phyloP scores from a whole-genome alignment of 2,888 invertebrate species.

The Caenorhabditis sinica region DNA sequence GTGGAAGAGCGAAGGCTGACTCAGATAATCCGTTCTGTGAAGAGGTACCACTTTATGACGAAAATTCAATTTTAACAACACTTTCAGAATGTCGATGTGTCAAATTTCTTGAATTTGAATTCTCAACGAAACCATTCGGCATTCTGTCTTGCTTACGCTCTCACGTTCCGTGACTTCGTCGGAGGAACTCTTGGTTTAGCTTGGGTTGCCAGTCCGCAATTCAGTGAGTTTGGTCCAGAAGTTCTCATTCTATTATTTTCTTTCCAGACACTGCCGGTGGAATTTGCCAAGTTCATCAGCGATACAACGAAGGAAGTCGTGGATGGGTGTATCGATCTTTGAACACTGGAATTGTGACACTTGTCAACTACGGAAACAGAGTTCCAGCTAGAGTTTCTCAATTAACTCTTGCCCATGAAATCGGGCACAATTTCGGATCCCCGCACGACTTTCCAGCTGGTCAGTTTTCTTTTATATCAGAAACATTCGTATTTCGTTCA shows the following conservation, averaged over 20 bases:
- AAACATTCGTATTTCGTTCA: neutral
- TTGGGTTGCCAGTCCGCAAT: slow-evolving; percentile 97
- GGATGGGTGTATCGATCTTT: slow-evolving; percentile 95
- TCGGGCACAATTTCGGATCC: slow-evolving; percentile 99
- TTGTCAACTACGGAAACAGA: slow-evolving; percentile 95
- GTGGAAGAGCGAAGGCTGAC: slow-evolving; percentile 71
- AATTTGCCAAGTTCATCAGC: slow-evolving; percentile 96
- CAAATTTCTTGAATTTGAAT: slow-evolving; percentile 98
- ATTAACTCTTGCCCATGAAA: slow-evolving; percentile 97
- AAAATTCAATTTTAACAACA: slow-evolving; percentile 87
- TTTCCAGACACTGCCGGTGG: slow-evolving; percentile 94
- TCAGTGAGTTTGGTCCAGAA: slow-evolving; percentile 79
- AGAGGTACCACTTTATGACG: slow-evolving; percentile 56
- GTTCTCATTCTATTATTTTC: neutral
- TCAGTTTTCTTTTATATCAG: slow-evolving; percentile 5
- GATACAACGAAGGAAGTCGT: slow-evolving; percentile 93
- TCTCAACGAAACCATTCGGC: slow-evolving; percentile 97
- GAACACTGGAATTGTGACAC: slow-evolving; percentile 98
- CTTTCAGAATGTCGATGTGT: slow-evolving; percentile 97
- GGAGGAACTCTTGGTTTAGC: slow-evolving; percentile 98
- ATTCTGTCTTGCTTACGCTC: slow-evolving; percentile 99
- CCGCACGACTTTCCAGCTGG: slow-evolving; percentile 86
- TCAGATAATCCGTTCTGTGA: slow-evolving; percentile 85
- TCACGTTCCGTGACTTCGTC: slow-evolving; percentile 96
- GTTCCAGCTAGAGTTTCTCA: slow-evolving; percentile 98